Percentiles rank a stretch among this genome's conserved stretches.
These are phyloP conservation scores for Harpalus rufipes DNA, from an alignment of 2,888 invertebrate genomes.

Conservation along the genomic window DNA sequence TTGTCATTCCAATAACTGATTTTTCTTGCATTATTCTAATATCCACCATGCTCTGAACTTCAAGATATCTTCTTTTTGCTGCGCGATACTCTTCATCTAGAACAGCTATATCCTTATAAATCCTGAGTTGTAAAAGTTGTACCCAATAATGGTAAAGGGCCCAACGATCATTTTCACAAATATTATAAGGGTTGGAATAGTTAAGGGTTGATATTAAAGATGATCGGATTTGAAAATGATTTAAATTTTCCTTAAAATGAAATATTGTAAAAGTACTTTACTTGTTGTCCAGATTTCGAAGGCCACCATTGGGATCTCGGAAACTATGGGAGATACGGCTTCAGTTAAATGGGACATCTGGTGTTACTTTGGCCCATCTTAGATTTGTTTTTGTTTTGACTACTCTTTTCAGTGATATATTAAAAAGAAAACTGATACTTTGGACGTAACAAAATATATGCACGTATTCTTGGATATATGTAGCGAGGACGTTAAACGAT, in stretches of 20 bases:
- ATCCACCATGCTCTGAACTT: conserved; percentile 76
- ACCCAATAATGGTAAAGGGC: conserved; percentile 64
- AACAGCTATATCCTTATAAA: conserved; percentile 49
- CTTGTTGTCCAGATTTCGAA: too few relatives aligned
- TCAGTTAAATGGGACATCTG: too few relatives aligned
- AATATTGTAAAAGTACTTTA: too few relatives aligned
- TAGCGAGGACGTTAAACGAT: too few relatives aligned
- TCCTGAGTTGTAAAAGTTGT: not conserved
- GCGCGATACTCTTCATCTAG: conserved; percentile 67
- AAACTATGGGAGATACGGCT: too few relatives aligned
- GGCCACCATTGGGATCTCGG: too few relatives aligned
- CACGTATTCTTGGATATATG: too few relatives aligned
- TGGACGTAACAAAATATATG: too few relatives aligned
- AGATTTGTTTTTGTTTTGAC: too few relatives aligned
- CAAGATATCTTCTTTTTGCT: conserved; percentile 73
- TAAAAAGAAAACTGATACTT: too few relatives aligned
- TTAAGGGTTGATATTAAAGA: not conserved
- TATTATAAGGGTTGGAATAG: conserved; percentile 11
- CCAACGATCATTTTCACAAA: conserved; percentile 59
- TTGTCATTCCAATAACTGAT: conserved; percentile 77
- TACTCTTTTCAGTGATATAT: too few relatives aligned
- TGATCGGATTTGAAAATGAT: not conserved
- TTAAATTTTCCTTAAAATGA: not conserved
- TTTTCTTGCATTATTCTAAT: conserved; percentile 70
- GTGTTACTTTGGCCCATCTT: too few relatives aligned